phyloP scores from a whole-genome alignment of 2,113 vertebrate genomes.

The Caranx ignobilis region DNA sequence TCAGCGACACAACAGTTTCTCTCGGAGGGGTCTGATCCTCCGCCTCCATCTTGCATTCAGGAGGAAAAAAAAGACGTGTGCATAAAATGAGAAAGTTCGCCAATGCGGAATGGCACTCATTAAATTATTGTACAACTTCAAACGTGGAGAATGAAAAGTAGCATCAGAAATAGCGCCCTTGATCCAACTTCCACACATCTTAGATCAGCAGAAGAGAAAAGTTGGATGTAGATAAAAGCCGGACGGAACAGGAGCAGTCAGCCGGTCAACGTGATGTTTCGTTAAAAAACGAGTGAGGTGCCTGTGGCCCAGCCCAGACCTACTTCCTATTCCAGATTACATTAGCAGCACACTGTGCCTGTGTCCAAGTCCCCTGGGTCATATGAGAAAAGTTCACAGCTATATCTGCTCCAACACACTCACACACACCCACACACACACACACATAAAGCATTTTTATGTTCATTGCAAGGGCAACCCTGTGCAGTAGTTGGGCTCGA shows the following conservation, averaged over 20 bases:
- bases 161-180: conserved; percentile 18
- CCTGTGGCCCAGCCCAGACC: conserved; percentile 35
- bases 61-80: conserved; percentile 8
- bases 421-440: background rate
- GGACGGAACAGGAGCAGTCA: conserved; percentile 36
- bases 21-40: conserved; percentile 16
- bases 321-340: conserved; percentile 57
- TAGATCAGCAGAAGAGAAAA: conserved; percentile 10
- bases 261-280: conserved; percentile 37
- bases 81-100: conserved; percentile 15
- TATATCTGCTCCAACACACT: conserved; percentile 24
- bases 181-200: conserved; percentile 40
- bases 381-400: conserved; percentile 41
- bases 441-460: conserved; percentile 20
- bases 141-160: conserved; percentile 30
- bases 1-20: conserved; percentile 25
- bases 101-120: conserved; percentile 30
- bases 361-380: conserved; percentile 37
- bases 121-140: conserved; percentile 56
- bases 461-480: conserved; percentile 19
- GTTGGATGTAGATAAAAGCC: conserved; percentile 63
- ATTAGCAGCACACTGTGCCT: conserved; percentile 46
- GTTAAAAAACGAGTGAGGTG: conserved; percentile 12
- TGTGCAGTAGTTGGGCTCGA: conserved; percentile 33
- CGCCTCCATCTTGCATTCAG: conserved; percentile 19